Evolutionary conservation across 2,888 invertebrate genomes (phyloP), one percentile per base, ranked within the genome.

Genomic region (Melanargia galathea): DNA sequence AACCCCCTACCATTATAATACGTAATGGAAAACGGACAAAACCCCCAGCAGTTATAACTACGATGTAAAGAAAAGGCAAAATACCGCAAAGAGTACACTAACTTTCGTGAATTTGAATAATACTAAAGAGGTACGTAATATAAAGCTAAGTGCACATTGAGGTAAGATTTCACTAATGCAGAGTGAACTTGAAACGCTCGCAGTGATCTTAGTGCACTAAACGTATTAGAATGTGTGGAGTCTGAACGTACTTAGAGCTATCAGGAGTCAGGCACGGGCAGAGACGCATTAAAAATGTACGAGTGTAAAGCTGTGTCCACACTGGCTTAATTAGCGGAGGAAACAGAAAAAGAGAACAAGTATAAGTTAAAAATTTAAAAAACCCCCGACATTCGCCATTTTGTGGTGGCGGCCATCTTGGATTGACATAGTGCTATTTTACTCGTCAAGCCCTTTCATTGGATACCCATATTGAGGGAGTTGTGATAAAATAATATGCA

Each of bases 141-240:
- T 43, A 43, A 43, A 18, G 43, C 43, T 43, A 18, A 43, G 43
- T 43, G 18, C 18, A 18, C 43, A 43, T 8, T 43, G 43, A 18
- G 43, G 30, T 45, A 26, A 57, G 18, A 56, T 45, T 30, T 57
- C 45, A 16, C 30, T 57, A 46, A 57, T 57, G 57, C 33, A 57
- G 20, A 30, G 18, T 33, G 18, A 43, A 57, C 20, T 26, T 56
- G 57, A 26, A 57, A 18, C 57, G 1, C 43, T 43, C 8, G 45
- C 45, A 13, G 46, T 48, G 46, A 48, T 48, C 46, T 24, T 48
- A 57, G 2, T 57, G 57, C 57, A 46, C 45, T 46, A 57, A 57
- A 46, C 20, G 45, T 46, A 57, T 57, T 45, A 57, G 30, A 57
- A 57, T 57, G 43, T 57, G 13, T 2, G 2, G 22, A 13, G 11